phyloP scores from a whole-genome alignment of 2,113 vertebrate species.

The Pluvianellus socialis region DNA sequence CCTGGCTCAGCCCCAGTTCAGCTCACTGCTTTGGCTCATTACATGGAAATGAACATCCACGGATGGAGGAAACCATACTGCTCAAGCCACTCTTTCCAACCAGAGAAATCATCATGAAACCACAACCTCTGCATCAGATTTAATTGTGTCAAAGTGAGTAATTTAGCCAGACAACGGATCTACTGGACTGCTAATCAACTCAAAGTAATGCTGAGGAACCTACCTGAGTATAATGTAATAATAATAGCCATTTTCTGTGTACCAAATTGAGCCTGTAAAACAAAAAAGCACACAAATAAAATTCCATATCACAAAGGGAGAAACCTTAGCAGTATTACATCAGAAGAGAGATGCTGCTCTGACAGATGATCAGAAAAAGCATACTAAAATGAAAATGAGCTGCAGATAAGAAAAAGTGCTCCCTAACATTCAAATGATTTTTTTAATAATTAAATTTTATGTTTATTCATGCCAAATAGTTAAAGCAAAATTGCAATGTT shows the following conservation, averaged over 20 bases:
- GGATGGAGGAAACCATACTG: neutral
- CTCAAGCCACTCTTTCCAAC: neutral
- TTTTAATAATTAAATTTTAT: neutral
- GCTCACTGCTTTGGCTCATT: neutral
- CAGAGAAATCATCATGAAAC: neutral
- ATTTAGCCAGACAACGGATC: neutral
- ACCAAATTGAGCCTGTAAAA: neutral
- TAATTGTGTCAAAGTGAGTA: neutral
- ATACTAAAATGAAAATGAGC: neutral
- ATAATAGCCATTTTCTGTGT: neutral
- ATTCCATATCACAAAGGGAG: neutral
- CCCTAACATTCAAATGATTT: neutral
- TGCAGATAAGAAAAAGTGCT: neutral
- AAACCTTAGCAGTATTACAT: neutral
- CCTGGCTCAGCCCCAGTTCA: neutral
- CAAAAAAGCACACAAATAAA: neutral
- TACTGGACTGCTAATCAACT: neutral
- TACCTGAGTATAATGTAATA: neutral
- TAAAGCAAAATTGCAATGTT: neutral
- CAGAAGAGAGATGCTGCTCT: neutral
- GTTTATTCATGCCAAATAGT: neutral
- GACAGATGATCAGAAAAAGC: neutral
- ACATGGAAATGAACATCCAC: neutral
- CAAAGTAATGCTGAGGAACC: neutral
- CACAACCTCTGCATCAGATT: neutral